Base-by-base conservation (phyloP, 2,888 invertebrate species). In the Macrophya alboannulata region DNA sequence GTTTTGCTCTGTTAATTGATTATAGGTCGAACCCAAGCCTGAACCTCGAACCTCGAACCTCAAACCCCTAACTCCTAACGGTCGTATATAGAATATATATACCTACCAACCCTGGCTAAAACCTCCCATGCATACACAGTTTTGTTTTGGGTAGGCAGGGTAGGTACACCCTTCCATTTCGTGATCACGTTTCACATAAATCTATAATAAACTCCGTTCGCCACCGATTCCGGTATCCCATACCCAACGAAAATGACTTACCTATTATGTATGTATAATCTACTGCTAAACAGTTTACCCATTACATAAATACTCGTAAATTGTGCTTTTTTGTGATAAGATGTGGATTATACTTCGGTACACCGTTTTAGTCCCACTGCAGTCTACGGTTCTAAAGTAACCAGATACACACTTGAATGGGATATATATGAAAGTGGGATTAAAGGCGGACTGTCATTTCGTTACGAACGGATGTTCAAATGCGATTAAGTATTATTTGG, bases 1-100 rank as follows among this genome's bases (percentile, higher is more conserved):
- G 92, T 91, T 88, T 89, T 89, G 91, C 89, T 85, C 85, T 89
- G 90, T 91, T 92, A 91, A 92, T 92, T 91, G 92, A 92, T 92
- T 92, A 91, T 90, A 89, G 90, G 89, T 90, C 88, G 90, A 89
- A 90, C 88, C 89, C 88, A 88, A 86, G 87, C 68, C 68, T 21
- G 68, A 83, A 81, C 40, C 81, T 82, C 85, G 88, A 89, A 88
- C 88, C 43, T n/a, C 37, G 68, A 89, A 88, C 88, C 55, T 9
- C 31, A 21, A 68, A 79, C 81, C 40, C 62, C 81, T 81, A 81
- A 79, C 81, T 59, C 62, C 81, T 81, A 81, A 81, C 81, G 59
- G 62, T n/a, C 51, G 31, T 77, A 37, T 4, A 12, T 25, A 77
- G 48, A 55, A 77, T 77, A 55, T 55, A 77, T 6, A 25, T 68